Conservation (phyloP, 2,797 vertebrate genomes). For the Artibeus jamaicensis region DNA sequence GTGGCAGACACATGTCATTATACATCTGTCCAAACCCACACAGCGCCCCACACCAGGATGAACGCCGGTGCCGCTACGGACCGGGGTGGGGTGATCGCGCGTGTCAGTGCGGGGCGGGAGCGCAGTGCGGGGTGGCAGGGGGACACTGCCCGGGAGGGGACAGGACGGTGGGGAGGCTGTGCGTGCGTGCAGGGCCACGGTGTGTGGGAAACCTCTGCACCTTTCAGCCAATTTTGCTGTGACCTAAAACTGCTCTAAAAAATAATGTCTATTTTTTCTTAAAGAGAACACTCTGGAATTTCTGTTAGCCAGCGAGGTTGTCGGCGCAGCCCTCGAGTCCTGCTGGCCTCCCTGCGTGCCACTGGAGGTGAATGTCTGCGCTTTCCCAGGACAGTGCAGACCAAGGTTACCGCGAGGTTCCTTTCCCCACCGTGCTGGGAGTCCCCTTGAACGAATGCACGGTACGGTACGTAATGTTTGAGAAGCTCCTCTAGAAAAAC, state of each 20-base stretch:
- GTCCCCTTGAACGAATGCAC: background rate
- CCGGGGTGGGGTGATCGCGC: accelerated
- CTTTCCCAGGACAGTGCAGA: background rate
- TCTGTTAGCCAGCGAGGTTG: background rate
- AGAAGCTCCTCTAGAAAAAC: background rate
- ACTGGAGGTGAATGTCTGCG: background rate
- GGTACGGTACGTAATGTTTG: background rate
- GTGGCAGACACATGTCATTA: accelerated
- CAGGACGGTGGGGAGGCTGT: background rate
- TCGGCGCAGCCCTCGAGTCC: background rate
- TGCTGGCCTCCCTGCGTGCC: background rate
- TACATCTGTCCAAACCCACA: background rate
- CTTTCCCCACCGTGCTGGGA: background rate
- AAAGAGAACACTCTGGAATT: background rate
- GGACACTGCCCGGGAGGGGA: accelerated
- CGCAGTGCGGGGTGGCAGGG: accelerated
- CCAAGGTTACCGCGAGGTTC: background rate
- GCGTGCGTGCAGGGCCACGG: accelerated
- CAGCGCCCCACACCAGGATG: background rate
- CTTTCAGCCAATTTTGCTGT: background rate
- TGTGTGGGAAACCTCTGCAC: background rate
- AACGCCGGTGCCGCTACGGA: accelerated
- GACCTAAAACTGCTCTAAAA: background rate
- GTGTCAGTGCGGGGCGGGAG: accelerated
- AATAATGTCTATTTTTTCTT: background rate